Conservation (phyloP, 2,888 invertebrate species). For the Sminthurides aquaticus region DNA sequence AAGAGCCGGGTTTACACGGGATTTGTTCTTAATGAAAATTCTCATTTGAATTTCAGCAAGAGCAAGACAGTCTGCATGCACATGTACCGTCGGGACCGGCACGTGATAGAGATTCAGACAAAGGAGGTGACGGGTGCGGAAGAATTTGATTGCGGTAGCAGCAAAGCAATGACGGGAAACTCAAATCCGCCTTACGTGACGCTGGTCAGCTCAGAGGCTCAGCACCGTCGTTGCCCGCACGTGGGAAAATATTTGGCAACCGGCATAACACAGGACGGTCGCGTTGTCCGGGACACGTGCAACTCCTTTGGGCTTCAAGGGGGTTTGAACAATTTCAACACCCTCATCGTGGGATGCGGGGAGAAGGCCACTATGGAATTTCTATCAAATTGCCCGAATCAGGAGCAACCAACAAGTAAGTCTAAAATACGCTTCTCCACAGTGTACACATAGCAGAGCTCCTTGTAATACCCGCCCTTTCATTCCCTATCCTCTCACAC, state of each 20-base stretch:
- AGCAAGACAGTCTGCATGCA: conserved; percentile 72
- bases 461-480: too few species aligned
- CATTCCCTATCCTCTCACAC: too few species aligned
- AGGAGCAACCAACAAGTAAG: conserved; percentile 45
- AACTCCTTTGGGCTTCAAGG: conserved; percentile 23
- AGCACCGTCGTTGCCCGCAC: conserved; percentile 38
- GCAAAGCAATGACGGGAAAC: not conserved
- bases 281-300: conserved; percentile 27
- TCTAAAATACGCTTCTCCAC: not conserved
- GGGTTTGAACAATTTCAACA: conserved; percentile 22
- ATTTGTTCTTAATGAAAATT: conserved; percentile 1
- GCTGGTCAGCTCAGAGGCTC: conserved; percentile 34
- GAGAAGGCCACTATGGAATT: conserved; percentile 55
- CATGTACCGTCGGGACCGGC: conserved; percentile 61
- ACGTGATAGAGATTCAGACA: conserved; percentile 63
- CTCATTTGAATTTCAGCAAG: conserved; percentile 55
- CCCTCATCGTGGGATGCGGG: conserved; percentile 49
- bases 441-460: conserved; percentile 4
- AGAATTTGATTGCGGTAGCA: conserved; percentile 15
- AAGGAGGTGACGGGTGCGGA: conserved; percentile 13
- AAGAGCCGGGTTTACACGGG: too few species aligned
- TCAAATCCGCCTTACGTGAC: conserved; percentile 26
- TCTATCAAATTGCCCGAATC: conserved; percentile 52
- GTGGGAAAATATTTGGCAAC: conserved; percentile 42
- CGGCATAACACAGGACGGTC: conserved; percentile 35